phyloP scores from a whole-genome alignment of 2,113 vertebrate species.

The Ahaetulla prasina region DNA sequence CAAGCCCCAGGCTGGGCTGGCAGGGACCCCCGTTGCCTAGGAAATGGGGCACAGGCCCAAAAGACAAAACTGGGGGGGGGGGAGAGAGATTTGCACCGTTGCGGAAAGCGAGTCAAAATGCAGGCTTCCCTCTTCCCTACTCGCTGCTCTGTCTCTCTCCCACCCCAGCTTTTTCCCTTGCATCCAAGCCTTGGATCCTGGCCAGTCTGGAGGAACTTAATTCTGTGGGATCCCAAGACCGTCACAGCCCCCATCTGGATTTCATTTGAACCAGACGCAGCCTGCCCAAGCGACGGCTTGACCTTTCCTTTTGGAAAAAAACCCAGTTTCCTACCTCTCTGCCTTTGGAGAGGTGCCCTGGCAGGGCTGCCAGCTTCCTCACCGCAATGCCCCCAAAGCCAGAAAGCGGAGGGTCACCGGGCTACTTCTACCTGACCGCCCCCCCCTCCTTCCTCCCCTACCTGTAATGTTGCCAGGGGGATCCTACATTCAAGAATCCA shows the following conservation, averaged over 20 bases:
- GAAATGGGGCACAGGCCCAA: constrained; percentile 44
- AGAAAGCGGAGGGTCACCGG: neutral
- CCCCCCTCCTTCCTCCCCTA: accelerated
- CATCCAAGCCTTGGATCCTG: neutral
- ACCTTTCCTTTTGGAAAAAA: constrained; percentile 18
- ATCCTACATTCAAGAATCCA: neutral
- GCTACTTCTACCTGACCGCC: neutral
- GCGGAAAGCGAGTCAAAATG: neutral
- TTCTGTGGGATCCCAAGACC: constrained; percentile 9
- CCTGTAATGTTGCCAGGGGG: neutral
- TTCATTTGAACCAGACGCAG: constrained; percentile 22
- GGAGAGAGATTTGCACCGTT: neutral
- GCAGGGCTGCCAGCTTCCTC: neutral
- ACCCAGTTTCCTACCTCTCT: constrained; percentile 16
- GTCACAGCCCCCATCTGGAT: constrained; percentile 9
- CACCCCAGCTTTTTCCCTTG: neutral
- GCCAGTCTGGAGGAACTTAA: constrained; percentile 2
- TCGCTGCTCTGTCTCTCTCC: neutral
- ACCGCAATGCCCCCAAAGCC: neutral
- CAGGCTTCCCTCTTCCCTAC: neutral
- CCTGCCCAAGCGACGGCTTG: constrained; percentile 22
- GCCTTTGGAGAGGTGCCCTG: neutral
- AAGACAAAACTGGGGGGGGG: neutral
- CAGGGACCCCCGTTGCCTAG: constrained; percentile 61
- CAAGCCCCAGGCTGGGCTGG: constrained; percentile 61